Base-by-base conservation (phyloP, 2,113 vertebrate genomes). In the Sinocyclocheilus anshuiensis region DNA sequence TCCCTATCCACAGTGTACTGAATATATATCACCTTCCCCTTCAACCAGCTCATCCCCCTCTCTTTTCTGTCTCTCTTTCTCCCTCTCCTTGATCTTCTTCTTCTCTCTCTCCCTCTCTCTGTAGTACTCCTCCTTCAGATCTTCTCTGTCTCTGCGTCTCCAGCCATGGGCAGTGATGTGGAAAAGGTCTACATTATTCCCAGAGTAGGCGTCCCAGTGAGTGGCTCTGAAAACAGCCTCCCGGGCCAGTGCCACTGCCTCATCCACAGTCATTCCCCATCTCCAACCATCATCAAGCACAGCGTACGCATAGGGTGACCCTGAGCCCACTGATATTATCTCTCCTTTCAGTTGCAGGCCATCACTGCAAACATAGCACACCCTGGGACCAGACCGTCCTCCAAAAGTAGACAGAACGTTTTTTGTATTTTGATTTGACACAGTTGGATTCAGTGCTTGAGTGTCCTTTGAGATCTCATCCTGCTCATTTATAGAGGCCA, bases 291-390 rank as follows among this genome's bases (percentile, higher is more conserved):
- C 84, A 53, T 97, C 96, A 24, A 97, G 90, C 82, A 96, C 91
- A 0, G 95, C 93, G 1, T 96, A 97, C 76, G 96, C 96, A 12
- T 96, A 97, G 10, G 96, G 96, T 29, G 96, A 97, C 2, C 97
- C 96, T 0, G 97, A 97, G 24, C 96, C 96, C 55, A 96, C 96
- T 0, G 97, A 96, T 11, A 97, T 94, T 1, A 96, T 10, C 2
- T 95, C 85, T 18, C 94, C 95, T 20, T 93, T 92, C 76, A 97
- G 90, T 11, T 88, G 88, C 2, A 95, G 93, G 36, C 96, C 97
- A 0, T 97, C 95, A 0, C 96, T 97, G 91, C 95, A 96, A 83
- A 97, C 96, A 1, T 96, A 97, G 87, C 95, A 94, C 81, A 97
- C 90, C n/a, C 91, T 91, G 12, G 96, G 96, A 4, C 96, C 96